Evolutionary conservation across 2,797 vertebrate species (phyloP), one percentile per base, ranked within the genome.

Genomic region (Chrysocyon brachyurus): DNA sequence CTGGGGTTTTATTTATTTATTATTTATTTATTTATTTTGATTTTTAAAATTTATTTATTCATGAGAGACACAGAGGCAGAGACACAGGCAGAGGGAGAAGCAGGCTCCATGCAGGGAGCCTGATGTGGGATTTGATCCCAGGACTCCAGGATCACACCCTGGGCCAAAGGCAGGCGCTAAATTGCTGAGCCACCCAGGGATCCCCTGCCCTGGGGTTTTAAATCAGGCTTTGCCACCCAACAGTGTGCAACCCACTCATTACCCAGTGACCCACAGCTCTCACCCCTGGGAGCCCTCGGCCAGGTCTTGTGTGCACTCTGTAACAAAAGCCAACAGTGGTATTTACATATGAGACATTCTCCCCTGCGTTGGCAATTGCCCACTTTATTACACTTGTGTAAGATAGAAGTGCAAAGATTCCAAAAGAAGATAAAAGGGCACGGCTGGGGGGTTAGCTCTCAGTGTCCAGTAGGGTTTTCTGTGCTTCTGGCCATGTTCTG

Each of bases 191-290:
- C 40, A 46, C 40, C 40, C 40, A 46, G 40, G 40, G 40, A 46
- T 8, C 6, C 7, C 40, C 40, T 46, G 40, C 40, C 40, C 7
- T 46, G 40, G 40, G 1, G 72, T 2, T 22, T 2, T 2, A 28
- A 54, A 4, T 9, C 28, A 8, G 1, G 5, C 14, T 26, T 9
- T 24, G 3, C 24, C 3, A 0, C 0, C 31, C 36, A 26, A 22
- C 15, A n/a, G 57, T 2, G 12, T 21, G 28, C 49, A 0, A 2
- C 2, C 87, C 49, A 8, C 52, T 1, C 14, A 26, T 7, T 10
- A 16, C 52, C 22, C 4, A 0, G n/a, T 11, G n/a, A 5, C 66
- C 33, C 2, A 1, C 1, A 16, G 31, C 5, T 0, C 4, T 1
- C 21, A 6, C 87, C 49, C 0, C 0, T 0, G 1, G n/a, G 33